Base-by-base conservation (phyloP, 2,888 invertebrate species). In the Epistrophe grossulariae region DNA sequence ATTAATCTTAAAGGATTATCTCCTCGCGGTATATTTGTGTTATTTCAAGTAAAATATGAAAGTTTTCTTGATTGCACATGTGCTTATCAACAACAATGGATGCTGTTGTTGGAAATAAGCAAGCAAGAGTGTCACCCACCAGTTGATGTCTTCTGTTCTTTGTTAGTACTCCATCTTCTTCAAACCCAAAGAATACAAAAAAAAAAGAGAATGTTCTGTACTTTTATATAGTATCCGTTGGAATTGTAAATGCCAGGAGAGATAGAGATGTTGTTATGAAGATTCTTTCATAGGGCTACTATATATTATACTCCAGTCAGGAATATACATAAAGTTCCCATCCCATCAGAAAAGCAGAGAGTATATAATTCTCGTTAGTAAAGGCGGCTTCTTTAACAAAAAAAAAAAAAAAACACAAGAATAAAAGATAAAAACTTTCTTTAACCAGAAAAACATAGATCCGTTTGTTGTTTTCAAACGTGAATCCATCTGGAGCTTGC, bases 51-150 rank as follows among this genome's bases (percentile, higher is more conserved):
- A 13, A 66, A 28, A 31, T 17, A 40, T 10, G 11, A 11, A 35
- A 70, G 10, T 19, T 38, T 8, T 11, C 10, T 10, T 35, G n/a
- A n/a, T n/a, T n/a, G n/a, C 66, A 71, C 50, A 19, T 48, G 55
- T 64, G 40, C 52, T 70, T 40, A 77, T 55, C 80, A 60, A 55
- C 62, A 85, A 85, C 85, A 85, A 85, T 82, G 77, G 74, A 74
- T 52, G 45, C 70, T 82, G 40, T 85, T 85, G 85, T 85, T 85
- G 82, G 45, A 40, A 48, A 43, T 38, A 28, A 35, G 35, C 24
- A 24, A 73, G 9, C 40, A 6, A 70, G n/a, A 85, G 64, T 85
- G 85, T 82, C 85, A 79, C 82, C 70, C 19, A 19, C 19, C 50
- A 24, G 28, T 28, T 70, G 60, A 31, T 76, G 76, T 72, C 59